Percentiles rank a stretch among this genome's conserved stretches.
phyloP scores from a whole-genome alignment of 2,888 invertebrate genomes.

The Catocala fraxini region DNA sequence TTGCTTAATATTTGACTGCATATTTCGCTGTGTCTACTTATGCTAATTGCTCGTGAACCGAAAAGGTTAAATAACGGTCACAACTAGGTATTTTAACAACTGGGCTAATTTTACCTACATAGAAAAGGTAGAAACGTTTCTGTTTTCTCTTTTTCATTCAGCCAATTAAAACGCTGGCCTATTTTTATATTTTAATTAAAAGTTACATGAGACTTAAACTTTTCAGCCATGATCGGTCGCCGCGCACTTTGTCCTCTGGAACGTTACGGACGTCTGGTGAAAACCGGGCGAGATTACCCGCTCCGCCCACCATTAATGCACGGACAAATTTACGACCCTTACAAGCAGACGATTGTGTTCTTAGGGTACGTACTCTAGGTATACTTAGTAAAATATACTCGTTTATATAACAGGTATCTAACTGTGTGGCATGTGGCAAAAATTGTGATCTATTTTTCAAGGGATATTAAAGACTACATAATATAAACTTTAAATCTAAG shows the following conservation, averaged over 20 bases:
- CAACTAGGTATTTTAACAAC: no score
- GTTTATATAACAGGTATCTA: no score
- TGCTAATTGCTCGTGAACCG: no score
- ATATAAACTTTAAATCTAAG: no score
- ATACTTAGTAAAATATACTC: background rate
- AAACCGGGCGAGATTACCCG: slow-evolving; percentile 73
- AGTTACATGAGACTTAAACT: slow-evolving; percentile 7
- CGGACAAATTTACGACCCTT: slow-evolving; percentile 79
- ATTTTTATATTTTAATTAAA: slow-evolving; percentile 5
- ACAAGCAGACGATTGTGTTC: slow-evolving; percentile 81
- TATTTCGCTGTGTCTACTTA: no score
- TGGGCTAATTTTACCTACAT: no score
- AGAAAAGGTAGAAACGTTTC: no score
- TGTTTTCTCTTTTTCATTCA: background rate
- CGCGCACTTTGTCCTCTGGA: slow-evolving; percentile 76
- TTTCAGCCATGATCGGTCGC: slow-evolving; percentile 73
- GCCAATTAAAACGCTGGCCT: slow-evolving; percentile 2
- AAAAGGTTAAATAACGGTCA: no score
- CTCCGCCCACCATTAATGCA: slow-evolving; percentile 70
- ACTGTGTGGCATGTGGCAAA: no score
- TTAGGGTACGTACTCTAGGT: slow-evolving; percentile 67
- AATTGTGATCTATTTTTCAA: no score
- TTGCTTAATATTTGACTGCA: no score
- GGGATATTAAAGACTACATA: no score
- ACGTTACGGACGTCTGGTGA: slow-evolving; percentile 75